phyloP scores from a whole-genome alignment of 2,888 invertebrate genomes.

The Allolobophora icterica region DNA sequence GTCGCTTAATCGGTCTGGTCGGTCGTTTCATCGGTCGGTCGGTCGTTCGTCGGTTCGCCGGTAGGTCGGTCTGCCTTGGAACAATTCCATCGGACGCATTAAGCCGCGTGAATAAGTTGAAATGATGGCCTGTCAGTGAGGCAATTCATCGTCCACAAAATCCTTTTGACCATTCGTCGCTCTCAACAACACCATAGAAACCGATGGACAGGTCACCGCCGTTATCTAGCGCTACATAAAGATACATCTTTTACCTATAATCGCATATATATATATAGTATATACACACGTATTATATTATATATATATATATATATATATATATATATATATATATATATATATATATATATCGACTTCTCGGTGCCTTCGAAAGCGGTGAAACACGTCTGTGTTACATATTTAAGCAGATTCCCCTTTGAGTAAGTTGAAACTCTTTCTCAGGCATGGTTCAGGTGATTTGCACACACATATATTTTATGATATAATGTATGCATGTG shows the following conservation, averaged over 20 bases:
- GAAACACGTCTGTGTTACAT: no score
- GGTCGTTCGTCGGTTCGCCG: background rate
- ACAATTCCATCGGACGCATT: background rate
- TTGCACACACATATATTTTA: no score
- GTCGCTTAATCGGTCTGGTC: background rate
- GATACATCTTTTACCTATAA: background rate
- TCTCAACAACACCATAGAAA: conserved; percentile 5
- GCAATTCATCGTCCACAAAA: background rate
- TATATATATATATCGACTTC: no score
- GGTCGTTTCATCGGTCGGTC: background rate
- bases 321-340: no score
- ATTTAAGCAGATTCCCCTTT: no score
- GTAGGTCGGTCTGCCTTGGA: background rate
- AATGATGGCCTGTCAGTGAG: background rate
- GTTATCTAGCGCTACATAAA: background rate
- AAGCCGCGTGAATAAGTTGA: background rate
- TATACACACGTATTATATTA: no score
- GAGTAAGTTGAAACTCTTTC: no score
- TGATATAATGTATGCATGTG: no score
- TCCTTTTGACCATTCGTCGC: background rate
- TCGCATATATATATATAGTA: no score
- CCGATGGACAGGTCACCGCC: conserved; percentile 7
- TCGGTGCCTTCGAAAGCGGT: no score
- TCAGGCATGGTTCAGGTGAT: no score
- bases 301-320: background rate